phyloP scores from a whole-genome alignment of 2,113 vertebrate species.

The Bufo bufo region DNA sequence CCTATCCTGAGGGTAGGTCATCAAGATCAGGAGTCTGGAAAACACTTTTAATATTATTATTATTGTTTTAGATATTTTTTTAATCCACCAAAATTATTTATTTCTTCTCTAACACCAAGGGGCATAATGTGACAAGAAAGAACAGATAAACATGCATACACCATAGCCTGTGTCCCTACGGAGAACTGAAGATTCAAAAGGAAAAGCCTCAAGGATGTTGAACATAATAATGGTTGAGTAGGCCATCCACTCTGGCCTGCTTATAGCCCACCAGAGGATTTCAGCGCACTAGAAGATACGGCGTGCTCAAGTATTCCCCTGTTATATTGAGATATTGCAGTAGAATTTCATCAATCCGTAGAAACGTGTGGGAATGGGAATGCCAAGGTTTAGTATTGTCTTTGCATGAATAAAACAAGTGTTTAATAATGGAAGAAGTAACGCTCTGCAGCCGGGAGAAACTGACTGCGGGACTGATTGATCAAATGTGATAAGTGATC shows the following conservation, averaged over 20 bases:
- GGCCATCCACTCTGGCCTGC: background rate
- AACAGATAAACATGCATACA: background rate
- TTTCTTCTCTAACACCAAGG: background rate
- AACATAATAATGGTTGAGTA: constrained; percentile 2
- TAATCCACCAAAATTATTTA: background rate
- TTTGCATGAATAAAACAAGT: background rate
- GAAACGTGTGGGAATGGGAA: background rate
- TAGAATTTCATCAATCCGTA: background rate
- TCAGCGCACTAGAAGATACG: background rate
- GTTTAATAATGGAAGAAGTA: background rate
- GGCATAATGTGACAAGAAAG: background rate
- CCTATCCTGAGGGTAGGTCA: too few species aligned
- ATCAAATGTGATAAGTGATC: constrained; percentile 5
- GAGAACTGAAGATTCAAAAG: background rate
- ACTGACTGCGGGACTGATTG: constrained; percentile 10
- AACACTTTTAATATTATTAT: too few species aligned
- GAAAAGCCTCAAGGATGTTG: background rate
- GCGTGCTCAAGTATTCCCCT: background rate
- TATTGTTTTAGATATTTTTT: background rate
- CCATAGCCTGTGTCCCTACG: background rate
- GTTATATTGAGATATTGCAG: background rate
- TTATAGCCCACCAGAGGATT: background rate
- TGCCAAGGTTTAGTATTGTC: background rate
- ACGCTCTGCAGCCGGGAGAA: background rate
- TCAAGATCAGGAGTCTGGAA: too few species aligned